Conservation (phyloP, 2,797 vertebrate species). For the Cyprinella venusta region DNA sequence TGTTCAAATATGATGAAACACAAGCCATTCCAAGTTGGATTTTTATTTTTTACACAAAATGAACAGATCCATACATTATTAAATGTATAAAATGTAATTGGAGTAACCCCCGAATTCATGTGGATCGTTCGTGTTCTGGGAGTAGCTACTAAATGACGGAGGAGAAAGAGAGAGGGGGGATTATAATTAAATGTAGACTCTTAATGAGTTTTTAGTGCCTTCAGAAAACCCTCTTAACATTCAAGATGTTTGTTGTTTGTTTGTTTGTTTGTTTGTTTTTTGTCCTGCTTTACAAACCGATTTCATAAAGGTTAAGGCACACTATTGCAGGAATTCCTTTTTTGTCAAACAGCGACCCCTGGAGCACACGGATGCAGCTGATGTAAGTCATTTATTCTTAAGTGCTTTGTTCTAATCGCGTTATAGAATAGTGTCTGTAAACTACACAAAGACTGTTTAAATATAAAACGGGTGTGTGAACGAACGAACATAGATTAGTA, state of each 20-base stretch:
- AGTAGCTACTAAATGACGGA: neutral
- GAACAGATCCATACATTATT: neutral
- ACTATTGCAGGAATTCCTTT: too few species aligned
- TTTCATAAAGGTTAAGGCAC: neutral
- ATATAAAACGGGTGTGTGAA: too few species aligned
- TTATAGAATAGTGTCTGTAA: too few species aligned
- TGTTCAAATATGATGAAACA: constrained; percentile 43
- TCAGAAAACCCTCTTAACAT: constrained; percentile 31
- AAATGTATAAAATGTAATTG: constrained; percentile 19
- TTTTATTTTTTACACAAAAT: neutral
- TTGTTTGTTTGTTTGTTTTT: neutral
- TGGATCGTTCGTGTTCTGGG: constrained; percentile 3
- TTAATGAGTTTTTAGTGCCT: constrained; percentile 49
- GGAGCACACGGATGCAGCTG: too few species aligned
- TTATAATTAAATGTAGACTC: constrained; percentile 48
- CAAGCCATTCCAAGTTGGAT: neutral
- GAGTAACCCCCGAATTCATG: neutral
- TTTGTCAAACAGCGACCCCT: too few species aligned
- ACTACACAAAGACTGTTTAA: too few species aligned
- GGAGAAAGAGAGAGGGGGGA: neutral
- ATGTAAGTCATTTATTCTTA: too few species aligned
- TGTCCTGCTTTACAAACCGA: neutral
- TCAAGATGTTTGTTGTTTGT: neutral
- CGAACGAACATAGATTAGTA: too few species aligned
- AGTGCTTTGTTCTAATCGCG: too few species aligned